Evolutionary conservation across 1,140 invertebrate species (phyloP).

Genomic region (Magallana angulata): DNA sequence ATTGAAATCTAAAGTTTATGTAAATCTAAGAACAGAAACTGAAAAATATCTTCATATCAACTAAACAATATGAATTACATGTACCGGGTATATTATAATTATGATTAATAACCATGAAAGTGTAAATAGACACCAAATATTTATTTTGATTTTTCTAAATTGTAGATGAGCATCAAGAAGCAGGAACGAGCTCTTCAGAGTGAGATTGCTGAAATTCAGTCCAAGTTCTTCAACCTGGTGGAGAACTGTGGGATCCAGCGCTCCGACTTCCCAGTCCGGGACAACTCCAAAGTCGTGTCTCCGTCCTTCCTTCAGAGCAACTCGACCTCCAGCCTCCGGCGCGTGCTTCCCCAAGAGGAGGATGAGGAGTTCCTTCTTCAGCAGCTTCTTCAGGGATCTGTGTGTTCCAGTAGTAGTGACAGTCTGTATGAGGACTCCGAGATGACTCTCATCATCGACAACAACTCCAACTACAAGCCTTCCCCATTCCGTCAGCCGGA

Average conservation of each 20-base stretch:
- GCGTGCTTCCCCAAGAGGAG: constrained; percentile 45
- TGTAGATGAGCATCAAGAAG: constrained; percentile 68
- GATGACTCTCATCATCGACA: constrained; percentile 63
- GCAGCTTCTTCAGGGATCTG: constrained; percentile 53
- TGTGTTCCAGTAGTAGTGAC: constrained; percentile 45
- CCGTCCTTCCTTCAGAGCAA: constrained; percentile 57
- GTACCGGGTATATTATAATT: too few species aligned
- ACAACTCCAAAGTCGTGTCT: constrained; percentile 48
- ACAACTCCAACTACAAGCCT: constrained; percentile 64
- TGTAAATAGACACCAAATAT: too few species aligned
- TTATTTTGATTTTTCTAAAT: too few species aligned
- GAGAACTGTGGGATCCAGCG: constrained; percentile 64
- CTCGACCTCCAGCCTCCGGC: constrained; percentile 54
- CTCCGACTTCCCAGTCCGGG: constrained; percentile 52
- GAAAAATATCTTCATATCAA: too few species aligned
- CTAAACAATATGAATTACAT: too few species aligned
- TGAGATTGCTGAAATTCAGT: constrained; percentile 69
- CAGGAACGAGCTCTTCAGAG: constrained; percentile 65
- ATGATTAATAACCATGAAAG: too few species aligned
- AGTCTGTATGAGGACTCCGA: constrained; percentile 53
- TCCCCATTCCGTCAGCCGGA: constrained; percentile 44
- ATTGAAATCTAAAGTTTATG: too few species aligned
- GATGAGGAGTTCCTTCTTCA: constrained; percentile 56
- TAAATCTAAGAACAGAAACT: too few species aligned
- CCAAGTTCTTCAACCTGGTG: constrained; percentile 67